These are phyloP conservation scores for Meandrina meandrites DNA, from an alignment of 92 coral and sea anemone genomes.

Conservation along the genomic window DNA sequence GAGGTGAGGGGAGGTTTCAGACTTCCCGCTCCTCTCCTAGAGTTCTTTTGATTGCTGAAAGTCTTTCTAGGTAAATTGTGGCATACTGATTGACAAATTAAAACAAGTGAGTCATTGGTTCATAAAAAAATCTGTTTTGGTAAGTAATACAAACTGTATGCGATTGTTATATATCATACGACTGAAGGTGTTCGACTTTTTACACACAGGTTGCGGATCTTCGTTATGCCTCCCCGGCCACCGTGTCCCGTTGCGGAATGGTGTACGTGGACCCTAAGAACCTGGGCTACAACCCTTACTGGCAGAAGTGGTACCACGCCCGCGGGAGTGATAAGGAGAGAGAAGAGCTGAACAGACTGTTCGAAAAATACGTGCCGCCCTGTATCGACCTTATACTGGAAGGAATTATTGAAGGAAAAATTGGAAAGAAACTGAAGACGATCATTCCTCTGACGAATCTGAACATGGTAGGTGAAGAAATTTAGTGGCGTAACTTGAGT, in stretches of 20 bases:
- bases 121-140: not conserved
- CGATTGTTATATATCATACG: not conserved
- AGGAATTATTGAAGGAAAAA: constrained; percentile 95
- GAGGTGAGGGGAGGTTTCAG: too few relatives aligned
- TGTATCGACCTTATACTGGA: constrained; percentile 94
- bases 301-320: constrained; percentile 90
- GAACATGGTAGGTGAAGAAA: constrained; percentile 77
- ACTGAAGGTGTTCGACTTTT: not conserved
- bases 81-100: not conserved
- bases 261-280: constrained; percentile 99
- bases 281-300: constrained; percentile 92
- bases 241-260: constrained; percentile 99
- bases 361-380: constrained; percentile 95
- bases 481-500: not conserved
- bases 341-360: constrained; percentile 86
- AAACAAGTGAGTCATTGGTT: not conserved
- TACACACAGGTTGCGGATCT: constrained; percentile 86
- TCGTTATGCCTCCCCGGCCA: constrained; percentile 99
- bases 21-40: too few relatives aligned
- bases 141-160: not conserved
- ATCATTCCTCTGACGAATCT: constrained; percentile 96
- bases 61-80: too few relatives aligned
- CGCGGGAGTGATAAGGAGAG: constrained; percentile 91
- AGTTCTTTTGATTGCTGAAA: too few relatives aligned
- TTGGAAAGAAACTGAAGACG: constrained; percentile 95